These are phyloP conservation scores for Polydesmus complanatus DNA, from an alignment of 2,888 invertebrate species.

Conservation along the genomic window DNA sequence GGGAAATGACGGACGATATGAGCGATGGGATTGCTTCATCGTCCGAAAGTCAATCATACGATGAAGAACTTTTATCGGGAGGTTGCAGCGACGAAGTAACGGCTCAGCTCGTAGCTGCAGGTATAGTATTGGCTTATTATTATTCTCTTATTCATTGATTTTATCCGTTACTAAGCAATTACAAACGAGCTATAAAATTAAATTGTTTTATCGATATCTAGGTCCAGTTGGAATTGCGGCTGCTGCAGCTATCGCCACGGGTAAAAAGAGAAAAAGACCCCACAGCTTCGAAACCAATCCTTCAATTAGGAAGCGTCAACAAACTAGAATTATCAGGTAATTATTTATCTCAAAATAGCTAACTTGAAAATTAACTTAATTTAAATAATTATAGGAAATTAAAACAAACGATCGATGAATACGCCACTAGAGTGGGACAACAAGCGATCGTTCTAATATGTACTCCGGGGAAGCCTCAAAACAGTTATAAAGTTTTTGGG, in stretches of 20 bases:
- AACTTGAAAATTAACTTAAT: no score
- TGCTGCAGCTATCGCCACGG: slow-evolving; percentile 89
- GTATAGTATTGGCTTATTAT: slow-evolving; percentile 39
- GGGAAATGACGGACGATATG: slow-evolving; percentile 24
- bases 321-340: slow-evolving; percentile 62
- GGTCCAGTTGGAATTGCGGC: slow-evolving; percentile 92
- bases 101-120: slow-evolving; percentile 88
- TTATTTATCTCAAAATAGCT: no score
- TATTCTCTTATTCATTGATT: slow-evolving; percentile 17
- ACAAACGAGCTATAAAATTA: not conserved
- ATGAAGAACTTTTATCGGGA: slow-evolving; percentile 65
- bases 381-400: slow-evolving; percentile 35
- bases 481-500: slow-evolving; percentile 87
- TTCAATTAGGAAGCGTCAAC: slow-evolving; percentile 86
- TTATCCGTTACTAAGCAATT: slow-evolving; percentile 11
- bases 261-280: slow-evolving; percentile 85
- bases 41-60: slow-evolving; percentile 38
- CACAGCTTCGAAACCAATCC: slow-evolving; percentile 96
- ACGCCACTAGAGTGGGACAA: slow-evolving; percentile 90
- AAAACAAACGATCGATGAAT: slow-evolving; percentile 75
- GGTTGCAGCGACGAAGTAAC: slow-evolving; percentile 82
- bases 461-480: slow-evolving; percentile 89
- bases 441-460: slow-evolving; percentile 92
- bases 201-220: slow-evolving; percentile 29
- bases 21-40: slow-evolving; percentile 32